A percentile compares a stretch with the other conserved stretches of the same genome.
These are phyloP conservation scores for Rosalia funebris DNA, from an alignment of 2,888 invertebrate species.

Conservation along the genomic window DNA sequence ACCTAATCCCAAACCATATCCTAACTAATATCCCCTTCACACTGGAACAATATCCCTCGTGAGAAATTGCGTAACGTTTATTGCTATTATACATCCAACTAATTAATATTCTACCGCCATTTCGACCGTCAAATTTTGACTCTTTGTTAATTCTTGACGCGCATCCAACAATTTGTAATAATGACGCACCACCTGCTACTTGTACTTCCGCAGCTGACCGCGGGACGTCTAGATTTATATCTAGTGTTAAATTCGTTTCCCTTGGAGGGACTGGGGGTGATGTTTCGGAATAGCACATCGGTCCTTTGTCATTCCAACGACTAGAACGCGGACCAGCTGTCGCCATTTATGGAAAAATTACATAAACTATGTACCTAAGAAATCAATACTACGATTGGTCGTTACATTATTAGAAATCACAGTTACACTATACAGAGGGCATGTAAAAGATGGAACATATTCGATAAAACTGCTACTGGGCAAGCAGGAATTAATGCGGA, in stretches of 20 bases:
- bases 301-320: conserved; percentile 7
- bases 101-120: conserved; percentile 3
- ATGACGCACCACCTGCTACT: conserved; percentile 1
- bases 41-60: neutral
- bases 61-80: neutral
- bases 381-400: too few relatives aligned
- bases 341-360: too few relatives aligned
- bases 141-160: conserved; percentile 14
- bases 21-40: neutral
- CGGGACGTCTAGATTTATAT: conserved; percentile 16
- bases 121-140: neutral
- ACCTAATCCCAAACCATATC: conserved; percentile 4
- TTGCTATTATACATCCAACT: neutral
- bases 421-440: too few relatives aligned
- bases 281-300: conserved; percentile 3
- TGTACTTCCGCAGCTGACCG: conserved; percentile 3
- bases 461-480: too few relatives aligned
- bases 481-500: too few relatives aligned
- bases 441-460: too few relatives aligned
- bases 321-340: too few relatives aligned
- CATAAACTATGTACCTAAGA: too few relatives aligned
- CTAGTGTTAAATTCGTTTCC: conserved; percentile 13
- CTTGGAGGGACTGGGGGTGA: conserved; percentile 2
- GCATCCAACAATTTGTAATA: conserved; percentile 11
- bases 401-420: too few relatives aligned